These are phyloP conservation scores for Ceriagrion tenellum DNA, from an alignment of 2,888 invertebrate genomes.

Conservation along the genomic window DNA sequence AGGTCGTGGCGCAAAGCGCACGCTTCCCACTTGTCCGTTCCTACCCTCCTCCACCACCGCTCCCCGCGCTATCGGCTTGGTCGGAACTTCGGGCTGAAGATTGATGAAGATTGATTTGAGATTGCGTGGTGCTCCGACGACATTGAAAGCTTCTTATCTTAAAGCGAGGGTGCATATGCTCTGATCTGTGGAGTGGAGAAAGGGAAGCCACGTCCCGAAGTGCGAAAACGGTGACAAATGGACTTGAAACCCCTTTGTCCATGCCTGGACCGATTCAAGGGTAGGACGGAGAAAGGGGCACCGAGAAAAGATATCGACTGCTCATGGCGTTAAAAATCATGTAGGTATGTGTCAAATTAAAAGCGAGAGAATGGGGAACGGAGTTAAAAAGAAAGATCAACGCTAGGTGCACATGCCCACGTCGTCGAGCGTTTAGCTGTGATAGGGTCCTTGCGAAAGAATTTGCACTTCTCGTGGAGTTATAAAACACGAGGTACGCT, in stretches of 20 bases:
- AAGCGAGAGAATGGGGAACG: no score
- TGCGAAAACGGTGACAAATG: neutral
- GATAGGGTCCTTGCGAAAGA: no score
- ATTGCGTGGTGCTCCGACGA: neutral
- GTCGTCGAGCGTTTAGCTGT: no score
- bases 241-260: neutral
- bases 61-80: neutral
- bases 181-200: neutral
- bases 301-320: no score
- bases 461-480: no score
- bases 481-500: no score
- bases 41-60: neutral
- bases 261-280: neutral
- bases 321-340: no score
- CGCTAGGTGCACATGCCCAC: no score
- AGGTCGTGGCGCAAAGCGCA: conserved; percentile 31
- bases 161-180: neutral
- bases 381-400: no score
- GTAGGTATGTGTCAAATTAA: no score
- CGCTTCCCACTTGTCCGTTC: conserved; percentile 50
- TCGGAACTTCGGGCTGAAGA: neutral
- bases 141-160: neutral
- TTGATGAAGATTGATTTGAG: conserved; percentile 8
- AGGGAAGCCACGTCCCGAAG: neutral
- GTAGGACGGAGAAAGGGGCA: neutral